Percentiles rank a stretch among this genome's conserved stretches.
These are phyloP conservation scores for Netelia melanura DNA, from an alignment of 2,888 invertebrate species.

Conservation along the genomic window DNA sequence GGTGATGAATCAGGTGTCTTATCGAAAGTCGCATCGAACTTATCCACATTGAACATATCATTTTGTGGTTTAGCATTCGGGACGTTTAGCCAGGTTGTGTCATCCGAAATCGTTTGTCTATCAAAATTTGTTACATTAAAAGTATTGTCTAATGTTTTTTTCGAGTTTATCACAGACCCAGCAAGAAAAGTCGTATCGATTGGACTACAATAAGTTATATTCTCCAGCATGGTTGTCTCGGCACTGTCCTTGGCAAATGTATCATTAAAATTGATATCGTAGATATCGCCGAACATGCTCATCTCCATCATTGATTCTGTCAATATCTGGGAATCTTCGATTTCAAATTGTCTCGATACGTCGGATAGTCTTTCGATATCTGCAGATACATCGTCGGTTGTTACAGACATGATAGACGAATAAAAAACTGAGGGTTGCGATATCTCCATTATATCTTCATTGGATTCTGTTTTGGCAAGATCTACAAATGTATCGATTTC, in stretches of 20 bases:
- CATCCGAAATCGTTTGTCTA: background rate
- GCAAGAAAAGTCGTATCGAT: constrained; percentile 51
- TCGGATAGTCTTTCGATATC: constrained; percentile 25
- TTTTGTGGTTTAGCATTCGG: no score
- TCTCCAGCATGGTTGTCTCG: constrained; percentile 50
- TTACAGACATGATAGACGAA: constrained; percentile 74
- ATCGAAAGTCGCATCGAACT: constrained; percentile 53
- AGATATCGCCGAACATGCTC: constrained; percentile 78
- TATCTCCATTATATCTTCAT: constrained; percentile 78
- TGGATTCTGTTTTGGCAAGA: constrained; percentile 79
- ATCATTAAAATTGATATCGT: constrained; percentile 70
- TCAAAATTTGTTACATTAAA: constrained; percentile 21
- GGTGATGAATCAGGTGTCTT: constrained; percentile 12
- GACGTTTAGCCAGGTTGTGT: no score
- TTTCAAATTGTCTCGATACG: constrained; percentile 55
- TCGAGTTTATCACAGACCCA: background rate
- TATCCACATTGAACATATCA: background rate
- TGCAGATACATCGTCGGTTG: constrained; percentile 54
- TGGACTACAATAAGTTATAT: constrained; percentile 27
- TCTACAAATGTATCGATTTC: constrained; percentile 82
- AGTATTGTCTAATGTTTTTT: constrained; percentile 38
- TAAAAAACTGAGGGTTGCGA: constrained; percentile 81
- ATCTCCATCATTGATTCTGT: constrained; percentile 81
- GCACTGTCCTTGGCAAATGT: constrained; percentile 58
- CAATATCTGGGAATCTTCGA: constrained; percentile 78